Base-by-base conservation (phyloP, 2,113 vertebrate species). In the Gadus macrocephalus region DNA sequence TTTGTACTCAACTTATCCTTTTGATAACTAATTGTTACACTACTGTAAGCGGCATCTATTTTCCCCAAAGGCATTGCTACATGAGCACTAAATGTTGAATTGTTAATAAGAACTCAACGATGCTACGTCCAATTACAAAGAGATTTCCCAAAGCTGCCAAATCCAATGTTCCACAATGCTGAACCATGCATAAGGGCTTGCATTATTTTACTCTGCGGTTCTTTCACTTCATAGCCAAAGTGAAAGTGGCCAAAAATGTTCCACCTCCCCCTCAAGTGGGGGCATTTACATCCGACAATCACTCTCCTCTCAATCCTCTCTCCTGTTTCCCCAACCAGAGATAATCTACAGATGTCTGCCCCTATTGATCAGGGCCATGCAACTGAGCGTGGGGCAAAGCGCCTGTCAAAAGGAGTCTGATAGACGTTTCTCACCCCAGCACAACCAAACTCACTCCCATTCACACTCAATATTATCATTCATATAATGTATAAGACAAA, bases 291-390 rank as follows among this genome's bases (percentile, higher is more conserved):
- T 74, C 62, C 82, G 72, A 84, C 74, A 81, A 75, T 78, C 73
- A 72, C 25, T 74, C 74, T 71, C 79, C 77, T 71, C 73, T 76
- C 74, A 75, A 78, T 78, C 75, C 85, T 55, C 78, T 72, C 27
- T 66, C 56, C 66, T 74, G 71, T 73, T 15, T 4, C 25, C 55
- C 82, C 73, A 86, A 86, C 83, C 88, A 86, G 86, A 85, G 69
- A 80, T 81, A 70, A 86, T 89, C 79, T 84, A 71, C 85, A 81
- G 85, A 82, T 73, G 78, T 72, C 81, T 74, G 55, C 53, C 73
- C 31, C 64, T 20, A 86, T 77, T 87, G 84, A 88, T 88, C 80
- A 72, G 80, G 62, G 65, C 63, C 65, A 70, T 81, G 67, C 49
- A 20, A 71, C 38, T 61, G 74, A 77, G 69, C 63, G 70, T 64